phyloP scores from a whole-genome alignment of 2,113 vertebrate species.

The Ursus arctos region DNA sequence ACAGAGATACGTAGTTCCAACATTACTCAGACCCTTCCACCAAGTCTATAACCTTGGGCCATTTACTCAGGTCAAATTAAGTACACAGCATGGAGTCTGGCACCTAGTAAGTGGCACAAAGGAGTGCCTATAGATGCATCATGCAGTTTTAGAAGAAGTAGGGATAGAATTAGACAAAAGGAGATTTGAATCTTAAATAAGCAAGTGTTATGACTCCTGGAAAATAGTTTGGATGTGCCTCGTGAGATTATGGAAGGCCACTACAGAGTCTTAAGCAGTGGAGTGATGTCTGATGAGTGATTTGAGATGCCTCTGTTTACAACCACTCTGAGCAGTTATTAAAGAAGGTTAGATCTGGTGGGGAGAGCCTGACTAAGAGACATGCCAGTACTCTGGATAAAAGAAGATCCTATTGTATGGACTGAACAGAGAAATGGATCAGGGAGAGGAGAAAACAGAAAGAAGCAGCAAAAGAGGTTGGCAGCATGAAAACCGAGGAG shows the following conservation, averaged over 20 bases:
- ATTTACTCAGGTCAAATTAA: neutral
- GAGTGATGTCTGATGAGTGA: neutral
- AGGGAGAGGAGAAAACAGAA: neutral
- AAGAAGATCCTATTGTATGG: neutral
- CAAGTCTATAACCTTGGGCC: neutral
- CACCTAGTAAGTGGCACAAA: neutral
- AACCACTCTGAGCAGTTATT: neutral
- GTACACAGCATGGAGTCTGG: neutral
- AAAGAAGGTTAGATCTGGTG: neutral
- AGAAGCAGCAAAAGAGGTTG: neutral
- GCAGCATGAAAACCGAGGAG: neutral
- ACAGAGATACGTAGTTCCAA: conserved; percentile 5
- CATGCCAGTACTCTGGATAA: neutral
- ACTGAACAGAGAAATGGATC: neutral
- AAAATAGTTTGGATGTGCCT: neutral
- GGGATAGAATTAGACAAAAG: neutral
- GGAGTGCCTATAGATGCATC: neutral
- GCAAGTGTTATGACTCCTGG: neutral
- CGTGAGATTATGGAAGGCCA: neutral
- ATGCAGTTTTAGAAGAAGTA: neutral
- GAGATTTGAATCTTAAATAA: neutral
- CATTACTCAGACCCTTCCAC: neutral
- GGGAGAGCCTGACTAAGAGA: neutral
- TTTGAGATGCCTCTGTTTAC: neutral
- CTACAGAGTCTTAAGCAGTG: neutral